Base-by-base conservation (phyloP, 2,113 vertebrate species). In the Zonotrichia leucophrys region DNA sequence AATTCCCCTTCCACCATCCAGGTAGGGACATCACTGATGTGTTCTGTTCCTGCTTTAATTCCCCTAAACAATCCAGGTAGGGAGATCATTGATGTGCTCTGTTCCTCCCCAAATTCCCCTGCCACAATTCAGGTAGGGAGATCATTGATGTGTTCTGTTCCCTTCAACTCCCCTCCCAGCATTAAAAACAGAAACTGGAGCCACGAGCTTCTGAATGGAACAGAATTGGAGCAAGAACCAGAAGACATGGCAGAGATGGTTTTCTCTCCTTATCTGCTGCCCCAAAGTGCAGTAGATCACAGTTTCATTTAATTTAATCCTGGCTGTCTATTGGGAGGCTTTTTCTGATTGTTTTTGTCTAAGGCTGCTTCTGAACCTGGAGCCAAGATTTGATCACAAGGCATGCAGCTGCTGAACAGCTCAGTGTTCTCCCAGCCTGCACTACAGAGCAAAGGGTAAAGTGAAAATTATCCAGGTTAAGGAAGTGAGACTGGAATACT, bases 121-220 rank as follows among this genome's bases (percentile, higher is more conserved):
- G 6, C 19, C 12, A 50, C 49, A 15, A 15, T 27, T 8, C 49
- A 50, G 25, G 49, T 3, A 30, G 27, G 50, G 28, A 53, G 50
- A 30, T 53, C 52, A 30, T 6, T 30, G 28, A 18, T 1, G 1
- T 25, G 12, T 1, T 23, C 46, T 53, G 55, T 15, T 56, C 31
- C 46, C 24, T 16, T 16, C 28, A 11, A 7, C 6, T 37, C 72
- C 2, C 31, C 37, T 23, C 42, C 41, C n/a, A 41, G 25, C 62
- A 19, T 10, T 9, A 10, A 11, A 46, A 15, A 9, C 55, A 44
- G 16, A 59, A 77, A 11, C 31, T 2, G 10, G 11, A 78, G 47
- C 52, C 12, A 3, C 7, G 7, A 0, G 1, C n/a, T 52, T 47
- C 3, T 27, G 35, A 28, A 7, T 9, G 35, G 56, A 62, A 11